phyloP scores from a whole-genome alignment of 2,113 vertebrate species.

The Phaethornis superciliosus region DNA sequence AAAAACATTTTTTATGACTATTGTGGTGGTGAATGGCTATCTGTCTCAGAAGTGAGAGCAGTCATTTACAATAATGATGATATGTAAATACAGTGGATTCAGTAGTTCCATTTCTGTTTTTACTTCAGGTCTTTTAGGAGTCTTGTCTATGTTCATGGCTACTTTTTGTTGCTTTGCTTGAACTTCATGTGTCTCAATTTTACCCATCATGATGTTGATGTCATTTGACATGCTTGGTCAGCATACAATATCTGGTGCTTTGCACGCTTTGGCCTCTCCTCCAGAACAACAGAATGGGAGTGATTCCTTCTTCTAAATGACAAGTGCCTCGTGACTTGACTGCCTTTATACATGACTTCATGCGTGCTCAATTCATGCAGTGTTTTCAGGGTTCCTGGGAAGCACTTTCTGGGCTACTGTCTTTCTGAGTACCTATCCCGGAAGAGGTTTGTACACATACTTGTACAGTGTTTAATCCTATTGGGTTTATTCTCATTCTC shows the following conservation, averaged over 20 bases:
- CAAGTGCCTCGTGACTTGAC: neutral
- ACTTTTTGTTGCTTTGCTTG: neutral
- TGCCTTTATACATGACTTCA: neutral
- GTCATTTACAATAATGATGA: neutral
- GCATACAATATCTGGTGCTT: neutral
- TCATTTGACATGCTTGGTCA: neutral
- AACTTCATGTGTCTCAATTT: neutral
- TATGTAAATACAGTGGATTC: neutral
- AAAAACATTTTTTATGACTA: neutral
- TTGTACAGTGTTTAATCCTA: neutral
- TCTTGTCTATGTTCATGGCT: neutral
- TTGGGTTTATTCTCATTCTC: neutral
- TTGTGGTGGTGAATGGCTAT: neutral
- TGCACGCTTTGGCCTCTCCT: neutral
- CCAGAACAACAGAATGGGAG: neutral
- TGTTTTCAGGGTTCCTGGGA: neutral
- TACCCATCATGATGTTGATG: neutral
- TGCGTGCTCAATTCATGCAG: neutral
- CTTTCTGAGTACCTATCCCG: neutral
- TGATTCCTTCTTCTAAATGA: neutral
- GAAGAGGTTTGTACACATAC: neutral
- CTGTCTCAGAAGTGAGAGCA: neutral
- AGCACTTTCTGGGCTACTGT: neutral
- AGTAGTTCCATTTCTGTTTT: neutral
- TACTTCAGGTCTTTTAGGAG: neutral